These are phyloP conservation scores for pig (Sus scrofa) DNA, from an alignment of 2,113 vertebrate species.

Conservation along the genomic window DNA sequence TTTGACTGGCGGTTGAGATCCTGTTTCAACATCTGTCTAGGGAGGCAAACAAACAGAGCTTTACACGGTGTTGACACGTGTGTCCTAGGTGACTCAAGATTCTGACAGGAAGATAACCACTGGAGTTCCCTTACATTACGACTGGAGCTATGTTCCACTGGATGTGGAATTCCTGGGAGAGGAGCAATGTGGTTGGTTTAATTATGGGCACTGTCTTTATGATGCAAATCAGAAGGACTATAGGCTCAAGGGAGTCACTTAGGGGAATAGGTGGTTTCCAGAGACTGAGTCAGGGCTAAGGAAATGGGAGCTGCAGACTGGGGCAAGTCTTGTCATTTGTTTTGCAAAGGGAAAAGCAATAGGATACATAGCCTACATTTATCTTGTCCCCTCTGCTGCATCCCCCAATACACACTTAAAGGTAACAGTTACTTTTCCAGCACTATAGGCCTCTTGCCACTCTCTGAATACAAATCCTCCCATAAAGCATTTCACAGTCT, in stretches of 20 bases:
- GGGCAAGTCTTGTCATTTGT: neutral
- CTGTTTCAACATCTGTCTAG: conserved; percentile 82
- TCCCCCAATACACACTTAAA: neutral
- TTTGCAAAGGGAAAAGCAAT: neutral
- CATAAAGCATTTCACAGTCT: neutral
- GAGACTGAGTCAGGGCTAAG: neutral
- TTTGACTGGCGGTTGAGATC: conserved; percentile 78
- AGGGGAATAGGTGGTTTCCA: neutral
- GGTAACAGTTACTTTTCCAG: conserved; percentile 25
- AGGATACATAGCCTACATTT: neutral
- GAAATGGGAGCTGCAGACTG: neutral
- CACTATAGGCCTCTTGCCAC: neutral
- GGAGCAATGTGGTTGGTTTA: conserved; percentile 46
- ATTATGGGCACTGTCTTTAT: neutral
- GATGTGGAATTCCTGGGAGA: conserved; percentile 53
- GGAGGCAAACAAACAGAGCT: conserved; percentile 81
- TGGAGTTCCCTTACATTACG: conserved; percentile 61
- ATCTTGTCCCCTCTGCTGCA: neutral
- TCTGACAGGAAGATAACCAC: conserved; percentile 76
- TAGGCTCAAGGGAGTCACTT: neutral
- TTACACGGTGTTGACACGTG: conserved; percentile 64
- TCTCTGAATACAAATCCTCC: neutral
- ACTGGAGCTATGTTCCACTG: conserved; percentile 54
- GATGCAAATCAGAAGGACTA: conserved; percentile 8
- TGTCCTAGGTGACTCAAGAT: conserved; percentile 70